These are phyloP conservation scores for Drosophila mulleri DNA, from an alignment of 2,888 invertebrate species.

Conservation along the genomic window DNA sequence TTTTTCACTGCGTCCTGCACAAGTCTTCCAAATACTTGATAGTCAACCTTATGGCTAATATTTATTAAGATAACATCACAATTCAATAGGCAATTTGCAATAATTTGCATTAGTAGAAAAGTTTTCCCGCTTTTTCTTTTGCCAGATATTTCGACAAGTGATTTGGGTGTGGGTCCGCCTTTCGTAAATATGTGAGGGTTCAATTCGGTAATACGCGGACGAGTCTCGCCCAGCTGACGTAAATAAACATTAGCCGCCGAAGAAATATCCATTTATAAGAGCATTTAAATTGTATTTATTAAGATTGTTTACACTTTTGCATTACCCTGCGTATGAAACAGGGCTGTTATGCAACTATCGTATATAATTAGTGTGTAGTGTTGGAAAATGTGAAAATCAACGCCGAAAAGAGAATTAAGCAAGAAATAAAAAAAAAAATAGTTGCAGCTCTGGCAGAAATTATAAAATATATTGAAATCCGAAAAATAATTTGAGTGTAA, in stretches of 20 bases:
- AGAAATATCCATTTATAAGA: slow-evolving; percentile 32
- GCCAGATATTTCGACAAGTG: slow-evolving; percentile 54
- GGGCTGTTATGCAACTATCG: slow-evolving; percentile 14
- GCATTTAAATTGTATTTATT: neutral
- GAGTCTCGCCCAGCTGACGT: slow-evolving; percentile 30
- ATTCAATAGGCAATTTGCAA: slow-evolving; percentile 18
- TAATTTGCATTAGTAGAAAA: slow-evolving; percentile 36
- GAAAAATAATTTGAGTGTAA: neutral
- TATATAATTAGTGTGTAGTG: slow-evolving; percentile 16
- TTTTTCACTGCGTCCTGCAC: slow-evolving; percentile 12
- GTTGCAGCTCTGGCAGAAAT: neutral
- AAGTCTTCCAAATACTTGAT: slow-evolving; percentile 20
- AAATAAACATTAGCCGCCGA: slow-evolving; percentile 36
- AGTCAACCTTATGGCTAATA: slow-evolving; percentile 44
- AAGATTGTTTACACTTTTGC: neutral
- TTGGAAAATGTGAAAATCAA: neutral
- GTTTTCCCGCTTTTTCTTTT: slow-evolving; percentile 40
- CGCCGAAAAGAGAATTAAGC: slow-evolving; percentile 1
- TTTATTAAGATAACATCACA: slow-evolving; percentile 47
- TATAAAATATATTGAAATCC: neutral
- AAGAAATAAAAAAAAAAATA: neutral
- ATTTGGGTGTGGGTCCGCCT: slow-evolving; percentile 17
- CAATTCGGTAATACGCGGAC: slow-evolving; percentile 31
- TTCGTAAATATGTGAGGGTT: slow-evolving; percentile 18
- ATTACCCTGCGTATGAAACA: neutral